Percentiles rank a stretch among this genome's conserved stretches.
Evolutionary conservation across 2,888 invertebrate genomes (phyloP).

Genomic region (Drosophila falleni): DNA sequence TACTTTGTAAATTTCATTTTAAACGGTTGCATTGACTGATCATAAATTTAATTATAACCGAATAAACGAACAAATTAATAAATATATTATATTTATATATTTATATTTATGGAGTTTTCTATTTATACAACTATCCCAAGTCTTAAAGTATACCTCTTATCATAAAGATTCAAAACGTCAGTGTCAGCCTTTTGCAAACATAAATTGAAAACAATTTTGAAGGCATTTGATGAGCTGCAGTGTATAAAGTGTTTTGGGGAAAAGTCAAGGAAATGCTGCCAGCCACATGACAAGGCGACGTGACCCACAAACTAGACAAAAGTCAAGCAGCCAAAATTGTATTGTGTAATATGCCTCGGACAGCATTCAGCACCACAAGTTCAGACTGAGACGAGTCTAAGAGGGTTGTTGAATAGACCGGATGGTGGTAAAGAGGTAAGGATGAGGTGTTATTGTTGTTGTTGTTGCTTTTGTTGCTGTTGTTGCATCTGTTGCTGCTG

Average conservation of each 20-base stretch:
- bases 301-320: constrained; percentile 48
- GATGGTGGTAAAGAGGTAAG: constrained; percentile 16
- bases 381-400: constrained; percentile 6
- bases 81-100: too few species aligned
- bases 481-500: constrained; percentile 50
- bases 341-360: constrained; percentile 70
- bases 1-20: too few species aligned
- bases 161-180: not conserved
- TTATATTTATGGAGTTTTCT: too few species aligned
- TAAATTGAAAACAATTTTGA: constrained; percentile 5
- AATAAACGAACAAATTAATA: too few species aligned
- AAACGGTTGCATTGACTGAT: too few species aligned
- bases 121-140: too few species aligned
- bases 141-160: not conserved
- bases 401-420: constrained; percentile 34
- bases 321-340: constrained; percentile 68
- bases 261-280: not conserved
- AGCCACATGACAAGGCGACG: constrained; percentile 36
- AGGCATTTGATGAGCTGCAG: not conserved
- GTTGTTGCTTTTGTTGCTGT: constrained; percentile 13
- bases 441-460: constrained; percentile 4
- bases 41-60: too few species aligned
- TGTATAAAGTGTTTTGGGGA: constrained; percentile 4
- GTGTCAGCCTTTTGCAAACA: not conserved
- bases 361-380: constrained; percentile 54